Conservation (phyloP, 2,113 vertebrate species). For the Guaruba guarouba region DNA sequence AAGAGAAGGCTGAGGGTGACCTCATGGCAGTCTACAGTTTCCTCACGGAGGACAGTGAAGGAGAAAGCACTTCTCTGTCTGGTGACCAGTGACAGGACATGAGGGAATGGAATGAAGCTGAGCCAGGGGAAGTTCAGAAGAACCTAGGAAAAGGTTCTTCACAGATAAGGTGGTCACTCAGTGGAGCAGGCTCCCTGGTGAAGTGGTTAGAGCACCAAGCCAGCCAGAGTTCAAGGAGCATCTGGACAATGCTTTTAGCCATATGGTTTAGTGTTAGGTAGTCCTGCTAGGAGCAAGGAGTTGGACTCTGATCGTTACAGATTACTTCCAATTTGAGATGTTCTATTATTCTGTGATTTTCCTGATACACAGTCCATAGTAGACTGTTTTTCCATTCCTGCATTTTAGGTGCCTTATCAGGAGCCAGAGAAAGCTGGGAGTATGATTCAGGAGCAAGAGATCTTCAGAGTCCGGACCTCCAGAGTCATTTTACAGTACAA, state of each 20-base stretch:
- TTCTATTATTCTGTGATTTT: neutral
- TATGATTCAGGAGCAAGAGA: conserved; percentile 80
- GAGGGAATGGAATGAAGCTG: neutral
- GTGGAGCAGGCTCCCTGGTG: neutral
- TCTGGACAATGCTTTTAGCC: rapidly evolving
- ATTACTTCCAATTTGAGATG: neutral
- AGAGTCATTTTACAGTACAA: conserved; percentile 49
- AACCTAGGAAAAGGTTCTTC: neutral
- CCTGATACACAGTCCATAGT: neutral
- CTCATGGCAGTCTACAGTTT: neutral
- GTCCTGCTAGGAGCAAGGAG: neutral
- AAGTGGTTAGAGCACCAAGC: rapidly evolving
- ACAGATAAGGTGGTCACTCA: neutral
- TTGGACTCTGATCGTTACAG: rapidly evolving
- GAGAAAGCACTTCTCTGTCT: neutral
- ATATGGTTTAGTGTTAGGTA: neutral
- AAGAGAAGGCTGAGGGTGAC: neutral
- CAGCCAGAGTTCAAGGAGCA: neutral
- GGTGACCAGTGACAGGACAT: neutral
- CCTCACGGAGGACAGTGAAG: rapidly evolving
- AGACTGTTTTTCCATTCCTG: conserved; percentile 17
- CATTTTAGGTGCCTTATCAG: conserved; percentile 73
- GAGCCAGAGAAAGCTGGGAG: conserved; percentile 81
- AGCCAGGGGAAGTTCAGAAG: neutral
- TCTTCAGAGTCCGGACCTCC: conserved; percentile 78